phyloP scores from a whole-genome alignment of 2,888 invertebrate species.

The Drosophila nigricruria region DNA sequence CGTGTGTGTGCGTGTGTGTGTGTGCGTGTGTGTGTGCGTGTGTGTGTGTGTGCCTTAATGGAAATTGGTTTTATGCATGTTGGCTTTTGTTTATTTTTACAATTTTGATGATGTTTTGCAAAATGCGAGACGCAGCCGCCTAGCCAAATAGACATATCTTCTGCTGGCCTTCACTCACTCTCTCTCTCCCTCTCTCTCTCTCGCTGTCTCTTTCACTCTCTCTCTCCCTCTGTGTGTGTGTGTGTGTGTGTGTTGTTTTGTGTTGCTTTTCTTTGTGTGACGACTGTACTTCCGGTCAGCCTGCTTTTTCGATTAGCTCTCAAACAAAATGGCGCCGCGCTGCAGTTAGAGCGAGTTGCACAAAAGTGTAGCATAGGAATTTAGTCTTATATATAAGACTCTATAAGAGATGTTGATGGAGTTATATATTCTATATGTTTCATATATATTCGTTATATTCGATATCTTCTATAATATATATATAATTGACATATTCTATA shows the following conservation, averaged over 20 bases:
- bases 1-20: slow-evolving; percentile 55
- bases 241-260: slow-evolving; percentile 12
- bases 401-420: not conserved
- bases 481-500: not conserved
- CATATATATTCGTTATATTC: not conserved
- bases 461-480: not conserved
- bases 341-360: not conserved
- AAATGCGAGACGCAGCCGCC: slow-evolving; percentile 69
- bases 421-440: not conserved
- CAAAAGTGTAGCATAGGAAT: not conserved
- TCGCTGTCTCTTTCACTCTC: not conserved
- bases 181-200: slow-evolving; percentile 3
- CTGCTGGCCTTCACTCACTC: slow-evolving; percentile 15
- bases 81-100: slow-evolving; percentile 82
- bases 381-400: not conserved
- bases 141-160: slow-evolving; percentile 42
- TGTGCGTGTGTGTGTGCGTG: slow-evolving; percentile 33
- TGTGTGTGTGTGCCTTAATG: slow-evolving; percentile 70
- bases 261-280: slow-evolving; percentile 55
- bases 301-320: slow-evolving; percentile 53
- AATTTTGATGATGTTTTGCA: slow-evolving; percentile 80
- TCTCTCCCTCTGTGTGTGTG: not conserved
- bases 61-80: slow-evolving; percentile 83
- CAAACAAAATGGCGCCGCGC: slow-evolving; percentile 61
- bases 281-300: slow-evolving; percentile 76